A percentile compares a stretch with the other conserved stretches of the same genome.
phyloP scores from a whole-genome alignment of 2,797 vertebrate species.

The Ambastaia sidthimunki region DNA sequence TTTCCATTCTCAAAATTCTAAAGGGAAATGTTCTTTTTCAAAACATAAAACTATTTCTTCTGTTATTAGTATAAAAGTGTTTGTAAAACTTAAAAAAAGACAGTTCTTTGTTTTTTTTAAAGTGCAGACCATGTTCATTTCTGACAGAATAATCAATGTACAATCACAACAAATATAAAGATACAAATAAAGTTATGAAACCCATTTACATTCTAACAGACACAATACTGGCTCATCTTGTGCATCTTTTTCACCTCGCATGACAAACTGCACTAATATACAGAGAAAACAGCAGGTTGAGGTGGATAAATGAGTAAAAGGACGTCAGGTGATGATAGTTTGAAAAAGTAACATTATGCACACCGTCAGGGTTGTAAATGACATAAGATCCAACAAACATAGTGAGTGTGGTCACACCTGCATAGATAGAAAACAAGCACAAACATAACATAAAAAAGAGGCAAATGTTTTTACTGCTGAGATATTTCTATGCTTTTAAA shows the following conservation, averaged over 20 bases:
- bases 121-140: conserved; percentile 48
- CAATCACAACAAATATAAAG: conserved; percentile 36
- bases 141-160: conserved; percentile 30
- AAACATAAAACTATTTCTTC: conserved; percentile 14
- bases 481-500: background rate
- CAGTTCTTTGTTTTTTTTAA: conserved; percentile 27
- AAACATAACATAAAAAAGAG: background rate
- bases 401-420: background rate
- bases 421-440: conserved; percentile 3
- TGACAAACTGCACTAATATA: background rate
- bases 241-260: background rate
- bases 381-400: background rate
- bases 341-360: background rate
- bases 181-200: conserved; percentile 33
- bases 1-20: conserved; percentile 12
- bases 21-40: conserved; percentile 4
- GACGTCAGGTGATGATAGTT: too few species aligned
- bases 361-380: background rate
- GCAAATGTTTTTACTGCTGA: background rate
- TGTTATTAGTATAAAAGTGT: conserved; percentile 40
- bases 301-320: too few species aligned
- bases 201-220: conserved; percentile 4
- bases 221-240: background rate
- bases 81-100: conserved; percentile 26
- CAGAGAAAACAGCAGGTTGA: conserved; percentile 19